Percentiles rank a stretch among this genome's conserved stretches.
These are phyloP conservation scores for Prionailurus bengalensis DNA, from an alignment of 2,113 vertebrate genomes.

Conservation along the genomic window DNA sequence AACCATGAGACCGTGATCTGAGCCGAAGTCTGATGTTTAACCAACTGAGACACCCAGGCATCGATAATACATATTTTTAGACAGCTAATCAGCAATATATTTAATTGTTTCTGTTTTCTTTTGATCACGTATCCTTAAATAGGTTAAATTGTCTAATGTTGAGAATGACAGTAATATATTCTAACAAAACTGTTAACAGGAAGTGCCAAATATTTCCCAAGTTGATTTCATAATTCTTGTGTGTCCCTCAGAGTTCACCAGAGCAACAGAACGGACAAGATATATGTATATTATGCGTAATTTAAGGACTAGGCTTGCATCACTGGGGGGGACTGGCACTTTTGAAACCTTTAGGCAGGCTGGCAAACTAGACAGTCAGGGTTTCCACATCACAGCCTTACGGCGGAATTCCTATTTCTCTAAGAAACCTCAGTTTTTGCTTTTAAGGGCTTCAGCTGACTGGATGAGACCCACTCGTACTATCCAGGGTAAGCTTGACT, in stretches of 20 bases:
- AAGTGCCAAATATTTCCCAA: not conserved
- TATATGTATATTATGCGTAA: not conserved
- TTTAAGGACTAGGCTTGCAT: not conserved
- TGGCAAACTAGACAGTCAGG: not conserved
- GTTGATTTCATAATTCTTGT: not conserved
- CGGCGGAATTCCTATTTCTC: not conserved
- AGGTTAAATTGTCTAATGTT: not conserved
- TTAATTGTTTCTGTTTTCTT: constrained; percentile 41
- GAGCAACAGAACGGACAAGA: not conserved
- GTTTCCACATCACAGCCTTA: not conserved
- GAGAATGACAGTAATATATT: not conserved
- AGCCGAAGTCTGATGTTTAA: too few relatives aligned
- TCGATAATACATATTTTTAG: not conserved
- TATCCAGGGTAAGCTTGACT: not conserved
- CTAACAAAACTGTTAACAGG: not conserved
- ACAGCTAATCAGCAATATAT: not conserved
- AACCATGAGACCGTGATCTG: too few relatives aligned
- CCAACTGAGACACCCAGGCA: too few relatives aligned
- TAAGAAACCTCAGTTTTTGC: not conserved
- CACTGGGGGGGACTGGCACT: not conserved
- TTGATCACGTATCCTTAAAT: not conserved
- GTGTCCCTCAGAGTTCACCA: not conserved
- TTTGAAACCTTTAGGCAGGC: not conserved
- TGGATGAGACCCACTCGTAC: not conserved
- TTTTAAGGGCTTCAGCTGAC: not conserved